phyloP scores from a whole-genome alignment of 2,888 invertebrate genomes.

The Agrotis ipsilon region DNA sequence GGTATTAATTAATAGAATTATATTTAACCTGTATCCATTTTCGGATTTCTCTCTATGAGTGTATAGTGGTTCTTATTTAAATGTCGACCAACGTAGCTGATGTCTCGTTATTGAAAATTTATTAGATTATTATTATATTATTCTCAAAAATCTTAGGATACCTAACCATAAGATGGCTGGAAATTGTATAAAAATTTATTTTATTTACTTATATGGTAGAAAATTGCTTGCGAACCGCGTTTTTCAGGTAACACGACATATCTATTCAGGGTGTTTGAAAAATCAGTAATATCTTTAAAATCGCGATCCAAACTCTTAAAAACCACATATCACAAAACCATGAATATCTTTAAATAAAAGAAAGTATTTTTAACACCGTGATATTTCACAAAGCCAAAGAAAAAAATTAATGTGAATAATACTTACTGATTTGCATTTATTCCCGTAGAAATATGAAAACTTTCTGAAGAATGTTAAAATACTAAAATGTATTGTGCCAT shows the following conservation, averaged over 20 bases:
- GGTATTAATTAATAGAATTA: conserved; percentile 90
- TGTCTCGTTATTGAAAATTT: conserved; percentile 90
- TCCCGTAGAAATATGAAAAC: conserved; percentile 74
- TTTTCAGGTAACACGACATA: conserved; percentile 83
- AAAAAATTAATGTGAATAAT: conserved; percentile 79
- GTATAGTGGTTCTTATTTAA: conserved; percentile 91
- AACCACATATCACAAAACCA: conserved; percentile 86
- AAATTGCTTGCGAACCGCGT: conserved; percentile 86
- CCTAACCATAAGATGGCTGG: conserved; percentile 90
- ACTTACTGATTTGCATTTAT: conserved; percentile 83
- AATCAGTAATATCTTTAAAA: conserved; percentile 71
- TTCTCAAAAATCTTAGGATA: conserved; percentile 88
- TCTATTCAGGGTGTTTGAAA: conserved; percentile 84
- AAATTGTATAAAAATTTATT: conserved; percentile 88
- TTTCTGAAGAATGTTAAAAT: conserved; percentile 66
- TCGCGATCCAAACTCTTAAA: conserved; percentile 66
- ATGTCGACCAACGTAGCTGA: conserved; percentile 91
- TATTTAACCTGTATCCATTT: conserved; percentile 90
- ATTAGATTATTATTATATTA: conserved; percentile 89
- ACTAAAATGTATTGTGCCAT: conserved; percentile 67
- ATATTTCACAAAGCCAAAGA: conserved; percentile 91
- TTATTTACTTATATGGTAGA: conserved; percentile 89
- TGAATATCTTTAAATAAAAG: conserved; percentile 76
- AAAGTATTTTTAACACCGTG: conserved; percentile 87
- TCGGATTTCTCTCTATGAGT: conserved; percentile 91